Base-by-base conservation (phyloP, 2,113 vertebrate genomes). In the Propithecus coquereli region DNA sequence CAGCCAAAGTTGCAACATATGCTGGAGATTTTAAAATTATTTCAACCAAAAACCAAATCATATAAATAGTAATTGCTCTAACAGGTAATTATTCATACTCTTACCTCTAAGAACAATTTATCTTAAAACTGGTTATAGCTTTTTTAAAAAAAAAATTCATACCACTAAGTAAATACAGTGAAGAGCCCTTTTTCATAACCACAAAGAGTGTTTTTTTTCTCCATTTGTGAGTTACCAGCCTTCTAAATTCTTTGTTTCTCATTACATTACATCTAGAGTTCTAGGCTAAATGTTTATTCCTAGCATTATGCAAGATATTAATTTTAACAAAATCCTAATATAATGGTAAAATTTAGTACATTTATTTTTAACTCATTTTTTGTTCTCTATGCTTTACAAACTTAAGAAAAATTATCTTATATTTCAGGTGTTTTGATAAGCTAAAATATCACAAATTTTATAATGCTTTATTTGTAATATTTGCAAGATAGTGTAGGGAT, bases 321-420 rank as follows among this genome's bases (percentile, higher is more conserved):
- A 68, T 84, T 92, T 94, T 83, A 94, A 94, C 16, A 95, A 96
- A 95, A 76, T 61, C 59, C 34, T 81, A 95, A 82, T 66, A 66
- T 1, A 52, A 47, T 10, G 14, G 54, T 79, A 90, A 96, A 95
- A 90, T 45, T 8, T 17, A 76, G n/a, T 66, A 82, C 3, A 71
- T 86, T 91, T 82, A 40, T 59, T 76, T 94, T 85, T 54, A 54
- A 82, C 17, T 66, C 40, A 83, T 59, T 71, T 20, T 54, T 66
- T 94, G 59, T 90, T 81, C 22, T 68, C 17, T 45, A 25, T 74
- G 23, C 80, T 94, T 90, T 30, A 74, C 32, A n/a, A 91, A 61
- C 18, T 82, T 90, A 87, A 90, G 37, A 47, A 94, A 96, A 94
- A 81, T 27, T 34, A 71, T 82, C 27, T 63, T 93, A 71, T 82